Base-by-base conservation (phyloP, 1,140 invertebrate species). In the Stenopsyche tienmushanensis region DNA sequence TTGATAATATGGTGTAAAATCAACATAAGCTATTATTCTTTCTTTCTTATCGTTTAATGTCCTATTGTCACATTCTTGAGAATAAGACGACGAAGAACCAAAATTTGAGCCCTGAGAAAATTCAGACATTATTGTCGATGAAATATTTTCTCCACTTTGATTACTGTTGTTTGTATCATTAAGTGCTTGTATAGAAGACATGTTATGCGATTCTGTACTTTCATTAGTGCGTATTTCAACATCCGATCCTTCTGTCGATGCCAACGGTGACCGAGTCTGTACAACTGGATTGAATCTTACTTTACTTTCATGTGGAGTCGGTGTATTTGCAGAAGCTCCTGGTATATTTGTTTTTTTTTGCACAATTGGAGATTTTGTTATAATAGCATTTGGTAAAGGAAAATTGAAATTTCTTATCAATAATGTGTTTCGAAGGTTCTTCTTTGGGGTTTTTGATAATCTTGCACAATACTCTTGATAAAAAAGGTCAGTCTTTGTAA, bases 321-420 rank as follows among this genome's bases (percentile, higher is more conserved):
- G n/a, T 25, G 23, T 49, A 65, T 13, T 45, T 18, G 25, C 10
- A 29, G 42, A 45, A 41, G 45, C 57, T 57, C 52, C n/a, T 49
- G 57, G 15, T 39, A 42, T 13, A 39, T 64, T 55, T 42, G 55
- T 39, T 52, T 65, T 66, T n/a, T 62, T 62, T 13, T 13, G n/a
- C 13, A 42, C 57, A 52, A 60, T 69, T 70, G 69, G 62, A 24
- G 70, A 67, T n/a, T 66, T 49, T 15, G 24, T 60, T 7, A 75
- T 71, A 49, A 83, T 78, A 2, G 85, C 85, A 66, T 87, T 84
- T 1, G 88, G 85, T 13, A 93, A 75, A 5, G 87, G 84, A 72
- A 89, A 93, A 77, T 92, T 93, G 72, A 96, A 95, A 75, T 94
- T 95, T 41, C 92, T 79, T 44, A 96, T 88, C 0, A 96, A 73